Evolutionary conservation across 2,888 invertebrate species (phyloP).

Genomic region (Ecliptopera silaceata): DNA sequence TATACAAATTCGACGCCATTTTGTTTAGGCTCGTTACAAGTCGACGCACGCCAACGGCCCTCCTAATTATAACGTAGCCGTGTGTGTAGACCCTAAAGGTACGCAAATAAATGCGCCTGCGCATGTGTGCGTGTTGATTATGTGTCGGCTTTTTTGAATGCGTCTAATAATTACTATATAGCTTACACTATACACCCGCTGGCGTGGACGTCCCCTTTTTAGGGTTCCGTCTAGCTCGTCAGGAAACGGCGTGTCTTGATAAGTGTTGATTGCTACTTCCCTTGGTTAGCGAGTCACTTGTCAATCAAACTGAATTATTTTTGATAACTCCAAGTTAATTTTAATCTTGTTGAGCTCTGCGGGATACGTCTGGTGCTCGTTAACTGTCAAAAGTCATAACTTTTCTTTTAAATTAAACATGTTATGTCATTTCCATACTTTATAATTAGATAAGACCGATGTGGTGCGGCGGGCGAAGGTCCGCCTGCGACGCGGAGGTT

Average conservation of each 20-base stretch:
- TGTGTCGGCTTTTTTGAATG: constrained; percentile 76
- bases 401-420: background rate
- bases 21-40: constrained; percentile 81
- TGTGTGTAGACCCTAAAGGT: constrained; percentile 37
- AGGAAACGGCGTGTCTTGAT: constrained; percentile 35
- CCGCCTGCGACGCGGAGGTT: too few species aligned
- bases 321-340: constrained; percentile 14
- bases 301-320: constrained; percentile 35
- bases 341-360: constrained; percentile 19
- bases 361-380: constrained; percentile 2
- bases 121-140: constrained; percentile 34
- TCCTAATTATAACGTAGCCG: constrained; percentile 74
- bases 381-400: constrained; percentile 8
- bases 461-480: too few species aligned
- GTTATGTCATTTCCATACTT: background rate
- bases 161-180: constrained; percentile 81
- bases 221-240: constrained; percentile 33
- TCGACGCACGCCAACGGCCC: constrained; percentile 79
- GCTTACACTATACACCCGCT: constrained; percentile 69
- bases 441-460: too few species aligned
- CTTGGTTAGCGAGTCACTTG: constrained; percentile 30
- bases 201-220: constrained; percentile 37
- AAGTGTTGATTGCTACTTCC: constrained; percentile 36
- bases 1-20: constrained; percentile 75
- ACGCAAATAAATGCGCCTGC: constrained; percentile 34